phyloP scores from a whole-genome alignment of 2,888 invertebrate genomes.

The Volucella inflata region DNA sequence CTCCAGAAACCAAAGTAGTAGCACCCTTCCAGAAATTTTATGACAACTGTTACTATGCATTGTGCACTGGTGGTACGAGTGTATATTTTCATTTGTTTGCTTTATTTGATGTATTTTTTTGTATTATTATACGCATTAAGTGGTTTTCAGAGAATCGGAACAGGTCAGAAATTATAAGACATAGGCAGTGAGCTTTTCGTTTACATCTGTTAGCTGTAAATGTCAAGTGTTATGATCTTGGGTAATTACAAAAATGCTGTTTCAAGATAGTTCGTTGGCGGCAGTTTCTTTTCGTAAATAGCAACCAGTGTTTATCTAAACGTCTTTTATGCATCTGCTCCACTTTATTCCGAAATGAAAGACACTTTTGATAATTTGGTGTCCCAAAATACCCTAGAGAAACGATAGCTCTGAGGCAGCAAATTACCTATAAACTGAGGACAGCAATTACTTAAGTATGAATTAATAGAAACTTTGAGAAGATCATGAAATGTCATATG shows the following conservation, averaged over 20 bases:
- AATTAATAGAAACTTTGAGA: slow-evolving; percentile 69
- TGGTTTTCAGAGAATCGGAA: slow-evolving; percentile 36
- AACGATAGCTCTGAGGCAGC: slow-evolving; percentile 57
- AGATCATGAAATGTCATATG: too few species aligned
- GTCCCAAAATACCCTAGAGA: not conserved
- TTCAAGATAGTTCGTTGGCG: slow-evolving; percentile 64
- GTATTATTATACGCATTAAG: slow-evolving; percentile 67
- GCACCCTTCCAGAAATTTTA: slow-evolving; percentile 65
- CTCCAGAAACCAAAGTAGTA: slow-evolving; percentile 39
- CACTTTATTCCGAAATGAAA: slow-evolving; percentile 45
- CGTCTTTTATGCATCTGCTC: slow-evolving; percentile 36
- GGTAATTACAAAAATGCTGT: slow-evolving; percentile 71
- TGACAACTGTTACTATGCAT: slow-evolving; percentile 50
- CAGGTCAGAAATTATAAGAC: not conserved
- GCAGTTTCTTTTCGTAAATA: not conserved
- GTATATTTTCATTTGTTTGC: slow-evolving; percentile 59
- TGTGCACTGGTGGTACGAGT: slow-evolving; percentile 35
- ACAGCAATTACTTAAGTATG: slow-evolving; percentile 72
- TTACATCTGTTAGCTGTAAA: slow-evolving; percentile 46
- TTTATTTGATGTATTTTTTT: slow-evolving; percentile 68
- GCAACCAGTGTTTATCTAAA: slow-evolving; percentile 29
- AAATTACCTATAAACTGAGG: slow-evolving; percentile 68
- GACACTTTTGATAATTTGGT: not conserved
- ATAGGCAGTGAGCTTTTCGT: too few species aligned
- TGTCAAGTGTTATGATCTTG: slow-evolving; percentile 69